Conservation (phyloP, 2,113 vertebrate species). For the Caloenas nicobarica region DNA sequence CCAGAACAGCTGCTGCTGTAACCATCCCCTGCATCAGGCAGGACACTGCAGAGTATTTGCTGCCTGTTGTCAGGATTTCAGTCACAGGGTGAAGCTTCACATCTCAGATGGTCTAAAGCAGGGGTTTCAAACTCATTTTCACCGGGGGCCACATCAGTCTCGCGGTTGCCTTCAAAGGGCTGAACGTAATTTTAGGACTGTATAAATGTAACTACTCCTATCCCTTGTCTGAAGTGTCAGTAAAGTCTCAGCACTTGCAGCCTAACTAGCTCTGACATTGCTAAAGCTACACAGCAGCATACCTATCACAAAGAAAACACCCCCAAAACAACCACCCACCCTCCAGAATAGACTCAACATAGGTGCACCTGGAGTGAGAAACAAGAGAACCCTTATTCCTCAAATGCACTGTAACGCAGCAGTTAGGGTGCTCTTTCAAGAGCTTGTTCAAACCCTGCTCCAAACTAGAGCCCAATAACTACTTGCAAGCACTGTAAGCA, state of each 20-base stretch:
- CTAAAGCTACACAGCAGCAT: background rate
- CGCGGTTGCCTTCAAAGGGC: too few relatives aligned
- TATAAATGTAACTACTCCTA: too few relatives aligned
- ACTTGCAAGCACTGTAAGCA: background rate
- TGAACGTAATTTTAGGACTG: too few relatives aligned
- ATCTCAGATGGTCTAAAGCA: background rate
- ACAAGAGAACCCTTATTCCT: background rate
- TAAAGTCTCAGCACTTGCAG: background rate
- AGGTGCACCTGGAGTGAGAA: background rate
- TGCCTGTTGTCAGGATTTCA: background rate
- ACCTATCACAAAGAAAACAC: background rate
- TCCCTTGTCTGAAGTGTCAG: background rate
- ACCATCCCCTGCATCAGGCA: background rate
- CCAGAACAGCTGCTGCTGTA: background rate
- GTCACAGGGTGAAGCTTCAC: background rate
- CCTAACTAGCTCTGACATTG: background rate
- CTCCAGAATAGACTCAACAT: background rate
- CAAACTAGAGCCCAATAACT: background rate
- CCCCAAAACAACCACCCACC: background rate
- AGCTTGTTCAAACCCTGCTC: background rate
- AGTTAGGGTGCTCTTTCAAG: background rate
- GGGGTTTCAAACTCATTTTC: too few relatives aligned
- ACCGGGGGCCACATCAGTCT: too few relatives aligned
- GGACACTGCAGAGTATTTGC: background rate
- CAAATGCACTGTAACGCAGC: background rate